Base-by-base conservation (phyloP, 2,113 vertebrate genomes). In the Gobius niger region DNA sequence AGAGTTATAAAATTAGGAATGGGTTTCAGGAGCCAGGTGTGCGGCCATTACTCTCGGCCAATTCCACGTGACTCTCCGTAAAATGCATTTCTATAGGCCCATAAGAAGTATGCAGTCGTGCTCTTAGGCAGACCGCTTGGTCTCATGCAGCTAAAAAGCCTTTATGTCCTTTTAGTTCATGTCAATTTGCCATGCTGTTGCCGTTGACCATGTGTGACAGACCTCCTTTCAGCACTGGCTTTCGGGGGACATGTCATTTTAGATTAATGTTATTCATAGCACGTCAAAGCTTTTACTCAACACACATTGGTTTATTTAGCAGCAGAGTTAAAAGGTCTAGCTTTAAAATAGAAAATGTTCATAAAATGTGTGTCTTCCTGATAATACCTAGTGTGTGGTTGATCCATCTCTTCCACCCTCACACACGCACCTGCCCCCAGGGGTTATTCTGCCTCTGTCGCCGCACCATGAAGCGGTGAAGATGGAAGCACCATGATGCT, bases 151-250 rank as follows among this genome's bases (percentile, higher is more conserved):
- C 60, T 70, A 73, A 80, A 82, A 49, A 53, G 53, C 68, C 82
- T 75, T 46, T 7, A 46, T 85, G 76, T 86, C 66, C 78, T 72
- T 81, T 78, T 65, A 68, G 83, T 80, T 82, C 83, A 69, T 5
- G 63, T 90, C 76, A 74, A 59, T 85, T 84, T 86, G 67, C 59
- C 12, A 6, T 52, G 81, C 24, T 70, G 73, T 44, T 12, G 19
- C 57, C 3, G 24, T 76, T 85, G 80, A 88, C 46, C 10, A 53
- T 18, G 56, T 77, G 71, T 89, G 90, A 90, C 87, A 84, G 81
- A 67, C 79, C 70, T 66, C 70, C 65, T 49, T 68, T 75, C 70
- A 60, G 60, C 74, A 65, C 49, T 18, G 42, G 56, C 9, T 54
- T 41, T 61, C 34, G 54, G 40, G 0, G 53, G 34, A 2, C n/a